Base-by-base conservation (phyloP, 2,797 vertebrate species). In the Cephalopachus bancanus region DNA sequence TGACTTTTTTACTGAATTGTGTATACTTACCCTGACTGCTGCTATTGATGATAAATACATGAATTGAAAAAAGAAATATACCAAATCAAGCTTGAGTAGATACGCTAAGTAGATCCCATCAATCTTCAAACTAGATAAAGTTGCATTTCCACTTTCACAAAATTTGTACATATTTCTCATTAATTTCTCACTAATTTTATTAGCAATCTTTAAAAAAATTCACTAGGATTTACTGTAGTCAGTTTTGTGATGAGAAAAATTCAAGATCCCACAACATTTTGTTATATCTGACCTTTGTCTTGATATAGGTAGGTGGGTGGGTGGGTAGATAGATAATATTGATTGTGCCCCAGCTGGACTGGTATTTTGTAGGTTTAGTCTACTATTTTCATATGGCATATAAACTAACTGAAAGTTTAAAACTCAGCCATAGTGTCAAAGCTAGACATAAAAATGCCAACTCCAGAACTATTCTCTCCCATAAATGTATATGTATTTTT, bases 381-480 rank as follows among this genome's bases (percentile, higher is more conserved):
- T 72, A 26, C 67, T 92, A 0, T 87, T 97, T 90, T 74, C 28
- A 16, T 96, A 83, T 84, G 64, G 8, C 44, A 37, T 16, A 79
- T 80, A 6, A 33, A 14, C 37, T 96, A 51, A 30, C 64, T 96
- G 80, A 96, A 97, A 97, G 92, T 55, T 75, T 72, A 96, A 97
- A 93, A 22, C 12, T 83, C 86, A 74, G 22, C 78, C 51, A 1
- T 67, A 53, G 75, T 92, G 59, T 80, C 75, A 4, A 93, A 59
- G 49, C n/a, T 71, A 67, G 20, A 72, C 30, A 84, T 55, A 53
- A 80, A 75, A 22, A 65, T 85, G 12, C 67, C 51, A 81, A 84
- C 33, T 64, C 9, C 9, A 28, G 65, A 37, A 30, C n/a, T 60
- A 30, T 22, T 7, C 14, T 30, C 71, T 22, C 20, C 28, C 19